A percentile compares a stretch with the other conserved stretches of the same genome.
These are phyloP conservation scores for Teinopalpus imperialis DNA, from an alignment of 2,888 invertebrate species.

Conservation along the genomic window DNA sequence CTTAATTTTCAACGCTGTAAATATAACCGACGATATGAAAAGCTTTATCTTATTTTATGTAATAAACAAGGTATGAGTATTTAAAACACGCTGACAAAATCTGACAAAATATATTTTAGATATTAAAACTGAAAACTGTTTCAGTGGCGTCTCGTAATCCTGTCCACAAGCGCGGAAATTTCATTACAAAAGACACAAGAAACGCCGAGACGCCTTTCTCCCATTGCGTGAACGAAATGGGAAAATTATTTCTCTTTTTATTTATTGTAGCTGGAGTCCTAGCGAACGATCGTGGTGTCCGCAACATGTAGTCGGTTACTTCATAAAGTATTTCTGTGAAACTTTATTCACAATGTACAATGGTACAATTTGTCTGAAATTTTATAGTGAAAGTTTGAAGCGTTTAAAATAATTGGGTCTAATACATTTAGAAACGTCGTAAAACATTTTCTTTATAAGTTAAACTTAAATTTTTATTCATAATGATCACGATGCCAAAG, in stretches of 20 bases:
- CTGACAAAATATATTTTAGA: conserved; percentile 7
- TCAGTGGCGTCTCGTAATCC: conserved; percentile 6
- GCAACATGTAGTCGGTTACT: neutral
- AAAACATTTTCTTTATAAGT: too few relatives aligned
- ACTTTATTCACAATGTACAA: too few relatives aligned
- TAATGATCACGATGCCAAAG: too few relatives aligned
- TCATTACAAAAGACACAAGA: conserved; percentile 18
- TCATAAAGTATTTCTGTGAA: neutral
- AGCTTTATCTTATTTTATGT: too few relatives aligned
- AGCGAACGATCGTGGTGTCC: neutral
- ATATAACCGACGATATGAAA: too few relatives aligned
- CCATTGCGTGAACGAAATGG: conserved; percentile 9
- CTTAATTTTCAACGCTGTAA: too few relatives aligned
- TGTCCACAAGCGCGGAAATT: conserved; percentile 11
- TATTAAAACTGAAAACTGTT: conserved; percentile 7
- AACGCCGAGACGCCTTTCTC: neutral
- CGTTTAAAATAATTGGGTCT: too few relatives aligned
- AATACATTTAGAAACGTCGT: too few relatives aligned
- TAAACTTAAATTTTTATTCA: too few relatives aligned
- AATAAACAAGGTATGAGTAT: neutral
- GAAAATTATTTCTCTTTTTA: conserved; percentile 14
- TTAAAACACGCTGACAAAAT: neutral
- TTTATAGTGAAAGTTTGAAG: too few relatives aligned
- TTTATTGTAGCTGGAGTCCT: neutral
- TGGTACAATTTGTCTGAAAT: too few relatives aligned